Conservation (phyloP, 2,797 vertebrate species). For the Ammospiza maritima region DNA sequence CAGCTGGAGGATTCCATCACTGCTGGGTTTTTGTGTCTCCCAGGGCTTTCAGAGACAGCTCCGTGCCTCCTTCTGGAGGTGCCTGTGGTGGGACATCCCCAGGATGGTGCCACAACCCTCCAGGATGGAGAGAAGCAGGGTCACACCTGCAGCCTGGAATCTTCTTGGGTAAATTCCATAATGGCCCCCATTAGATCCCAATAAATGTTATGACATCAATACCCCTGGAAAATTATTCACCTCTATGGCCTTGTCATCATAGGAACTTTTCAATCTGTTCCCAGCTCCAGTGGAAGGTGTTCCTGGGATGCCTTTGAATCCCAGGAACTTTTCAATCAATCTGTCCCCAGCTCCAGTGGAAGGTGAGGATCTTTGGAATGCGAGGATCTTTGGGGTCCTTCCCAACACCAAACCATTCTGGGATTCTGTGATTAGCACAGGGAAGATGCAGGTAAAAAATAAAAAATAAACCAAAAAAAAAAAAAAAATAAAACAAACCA, state of each 20-base stretch:
- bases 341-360: too few relatives aligned
- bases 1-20: neutral
- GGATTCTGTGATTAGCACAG: neutral
- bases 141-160: neutral
- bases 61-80: rapidly evolving
- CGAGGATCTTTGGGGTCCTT: neutral
- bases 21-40: neutral
- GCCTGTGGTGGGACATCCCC: neutral
- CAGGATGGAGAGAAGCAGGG: neutral
- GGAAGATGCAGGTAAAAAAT: rapidly evolving
- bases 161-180: neutral
- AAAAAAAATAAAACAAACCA: too few relatives aligned
- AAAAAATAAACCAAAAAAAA: neutral
- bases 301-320: too few relatives aligned
- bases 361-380: neutral
- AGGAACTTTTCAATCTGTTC: neutral
- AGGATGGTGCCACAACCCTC: rapidly evolving
- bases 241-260: neutral
- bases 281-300: neutral
- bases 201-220: rapidly evolving
- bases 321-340: too few relatives aligned
- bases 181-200: neutral
- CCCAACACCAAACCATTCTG: neutral
- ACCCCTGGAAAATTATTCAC: neutral
- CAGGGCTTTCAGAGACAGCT: neutral